A percentile compares a stretch with the other conserved stretches of the same genome.
Evolutionary conservation across 2,113 vertebrate species (phyloP).

Genomic region (Rostratula benghalensis): DNA sequence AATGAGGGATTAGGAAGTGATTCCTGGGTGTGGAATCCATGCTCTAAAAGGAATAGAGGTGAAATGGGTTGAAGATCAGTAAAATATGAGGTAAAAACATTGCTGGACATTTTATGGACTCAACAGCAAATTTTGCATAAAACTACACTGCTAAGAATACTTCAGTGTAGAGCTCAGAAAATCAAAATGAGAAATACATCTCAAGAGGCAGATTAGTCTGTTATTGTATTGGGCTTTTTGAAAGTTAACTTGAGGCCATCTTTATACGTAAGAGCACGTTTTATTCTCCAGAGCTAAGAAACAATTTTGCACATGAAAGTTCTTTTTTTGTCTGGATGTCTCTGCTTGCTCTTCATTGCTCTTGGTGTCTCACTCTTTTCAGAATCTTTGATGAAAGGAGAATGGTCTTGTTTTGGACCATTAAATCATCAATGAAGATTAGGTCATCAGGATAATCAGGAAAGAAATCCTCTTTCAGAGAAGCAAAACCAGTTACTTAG

Average conservation of each 20-base stretch:
- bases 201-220: background rate
- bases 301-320: background rate
- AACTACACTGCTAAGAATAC: background rate
- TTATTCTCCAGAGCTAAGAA: background rate
- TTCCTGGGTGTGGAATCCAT: background rate
- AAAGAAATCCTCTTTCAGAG: background rate
- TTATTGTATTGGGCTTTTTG: background rate
- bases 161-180: background rate
- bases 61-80: background rate
- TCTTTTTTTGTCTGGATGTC: background rate
- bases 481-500: background rate
- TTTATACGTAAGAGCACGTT: background rate
- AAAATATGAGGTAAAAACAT: background rate
- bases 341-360: too few relatives aligned
- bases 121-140: background rate
- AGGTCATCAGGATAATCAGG: background rate
- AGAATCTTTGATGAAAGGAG: background rate
- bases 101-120: background rate
- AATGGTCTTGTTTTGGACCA: background rate
- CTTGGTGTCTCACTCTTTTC: background rate
- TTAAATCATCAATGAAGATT: background rate
- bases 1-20: background rate
- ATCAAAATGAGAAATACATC: background rate
- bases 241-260: fast-evolving
- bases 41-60: background rate